These are phyloP conservation scores for Dastarcus helophoroides DNA, from an alignment of 2,888 invertebrate genomes.

Conservation along the genomic window DNA sequence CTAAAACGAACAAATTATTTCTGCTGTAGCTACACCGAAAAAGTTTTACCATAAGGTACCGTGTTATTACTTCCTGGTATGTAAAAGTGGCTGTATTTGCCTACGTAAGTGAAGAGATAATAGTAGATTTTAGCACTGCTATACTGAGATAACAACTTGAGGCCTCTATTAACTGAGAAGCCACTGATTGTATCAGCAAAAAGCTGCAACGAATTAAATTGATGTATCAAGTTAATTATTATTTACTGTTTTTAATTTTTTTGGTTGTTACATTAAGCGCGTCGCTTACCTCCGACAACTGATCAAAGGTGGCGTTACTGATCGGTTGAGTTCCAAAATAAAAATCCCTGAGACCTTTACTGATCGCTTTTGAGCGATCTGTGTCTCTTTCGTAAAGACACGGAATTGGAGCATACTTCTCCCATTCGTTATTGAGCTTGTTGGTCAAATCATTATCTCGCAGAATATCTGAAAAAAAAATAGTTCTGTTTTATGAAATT, in stretches of 20 bases:
- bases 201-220: slow-evolving; percentile 29
- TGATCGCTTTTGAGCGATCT: slow-evolving; percentile 40
- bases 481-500: no score
- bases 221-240: not conserved
- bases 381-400: slow-evolving; percentile 49
- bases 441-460: slow-evolving; percentile 42
- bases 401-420: slow-evolving; percentile 50
- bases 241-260: slow-evolving; percentile 3
- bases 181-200: slow-evolving; percentile 50
- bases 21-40: slow-evolving; percentile 1
- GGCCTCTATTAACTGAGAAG: slow-evolving; percentile 48
- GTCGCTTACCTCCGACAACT: slow-evolving; percentile 38
- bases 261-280: no score
- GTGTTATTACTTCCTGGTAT: slow-evolving; percentile 41
- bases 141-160: slow-evolving; percentile 45
- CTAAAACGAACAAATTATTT: slow-evolving; percentile 16
- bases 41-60: slow-evolving; percentile 22
- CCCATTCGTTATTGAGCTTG: slow-evolving; percentile 49
- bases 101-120: slow-evolving; percentile 50
- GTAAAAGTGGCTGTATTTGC: slow-evolving; percentile 45
- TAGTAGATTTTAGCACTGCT: slow-evolving; percentile 48
- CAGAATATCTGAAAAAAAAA: slow-evolving; percentile 37
- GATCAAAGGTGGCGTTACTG: slow-evolving; percentile 30
- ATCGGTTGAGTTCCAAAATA: slow-evolving; percentile 39
- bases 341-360: slow-evolving; percentile 39